Conservation (phyloP, 2,113 vertebrate genomes). For the Cryptotis parvus region DNA sequence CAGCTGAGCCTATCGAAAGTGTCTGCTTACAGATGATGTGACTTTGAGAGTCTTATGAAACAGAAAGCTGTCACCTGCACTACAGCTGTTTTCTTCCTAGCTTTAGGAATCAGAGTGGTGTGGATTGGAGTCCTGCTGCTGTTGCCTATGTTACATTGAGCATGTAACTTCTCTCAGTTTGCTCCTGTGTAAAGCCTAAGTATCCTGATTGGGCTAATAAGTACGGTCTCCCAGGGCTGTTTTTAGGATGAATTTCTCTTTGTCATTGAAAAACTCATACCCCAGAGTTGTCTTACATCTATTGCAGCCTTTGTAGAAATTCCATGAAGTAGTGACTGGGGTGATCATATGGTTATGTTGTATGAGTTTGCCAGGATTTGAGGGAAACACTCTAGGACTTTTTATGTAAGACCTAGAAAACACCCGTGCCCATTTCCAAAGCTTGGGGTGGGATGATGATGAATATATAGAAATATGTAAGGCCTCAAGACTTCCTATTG, state of each 20-base stretch:
- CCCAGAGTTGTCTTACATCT: not conserved
- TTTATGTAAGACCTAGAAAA: not conserved
- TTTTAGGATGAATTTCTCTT: constrained; percentile 22
- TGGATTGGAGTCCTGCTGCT: not conserved
- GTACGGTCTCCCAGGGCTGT: not conserved
- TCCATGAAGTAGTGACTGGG: not conserved
- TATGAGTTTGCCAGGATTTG: not conserved
- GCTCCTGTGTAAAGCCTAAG: not conserved
- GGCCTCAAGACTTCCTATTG: not conserved
- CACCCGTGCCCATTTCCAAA: not conserved
- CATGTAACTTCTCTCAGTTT: not conserved
- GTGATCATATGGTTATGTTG: too few species aligned
- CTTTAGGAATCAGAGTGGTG: not conserved
- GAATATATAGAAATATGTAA: not conserved
- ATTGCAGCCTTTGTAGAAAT: not conserved
- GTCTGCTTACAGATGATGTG: not conserved
- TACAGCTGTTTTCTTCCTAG: not conserved
- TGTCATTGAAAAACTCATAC: not conserved
- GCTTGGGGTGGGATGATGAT: not conserved
- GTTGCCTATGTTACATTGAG: not conserved
- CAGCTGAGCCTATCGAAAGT: not conserved
- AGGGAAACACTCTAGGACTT: not conserved
- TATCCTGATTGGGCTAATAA: not conserved
- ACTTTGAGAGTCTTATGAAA: not conserved
- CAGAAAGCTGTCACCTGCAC: not conserved